These are phyloP conservation scores for Haliclystus octoradiatus DNA, from an alignment of 30 jellyfish, hydroid and myxozoan species.

Conservation along the genomic window DNA sequence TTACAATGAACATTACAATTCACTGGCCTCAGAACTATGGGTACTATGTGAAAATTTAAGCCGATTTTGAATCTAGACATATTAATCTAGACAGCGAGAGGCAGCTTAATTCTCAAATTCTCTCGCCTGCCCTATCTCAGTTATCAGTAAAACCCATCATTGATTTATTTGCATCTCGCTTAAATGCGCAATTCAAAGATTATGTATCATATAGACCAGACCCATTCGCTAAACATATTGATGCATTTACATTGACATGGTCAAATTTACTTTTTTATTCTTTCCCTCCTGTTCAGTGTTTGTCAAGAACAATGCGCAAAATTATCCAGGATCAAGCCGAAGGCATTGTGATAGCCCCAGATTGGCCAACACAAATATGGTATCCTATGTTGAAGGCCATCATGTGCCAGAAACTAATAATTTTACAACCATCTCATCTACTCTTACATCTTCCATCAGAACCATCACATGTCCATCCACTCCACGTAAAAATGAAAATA, in stretches of 20 bases:
- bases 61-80: background rate
- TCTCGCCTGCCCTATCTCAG: constrained; percentile 1
- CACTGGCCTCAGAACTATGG: no score
- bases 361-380: constrained; percentile 36
- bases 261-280: background rate
- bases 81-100: background rate
- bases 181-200: background rate
- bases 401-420: no score
- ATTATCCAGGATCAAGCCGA: constrained; percentile 12
- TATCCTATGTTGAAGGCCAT: constrained; percentile 20
- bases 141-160: background rate
- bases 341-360: constrained; percentile 10
- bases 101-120: background rate
- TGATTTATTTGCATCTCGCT: constrained; percentile 9
- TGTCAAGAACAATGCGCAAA: constrained; percentile 3
- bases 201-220: background rate
- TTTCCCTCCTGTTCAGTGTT: constrained; percentile 3
- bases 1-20: no score
- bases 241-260: constrained; percentile 6
- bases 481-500: constrained; percentile 10
- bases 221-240: background rate
- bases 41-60: background rate
- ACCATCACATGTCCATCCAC: constrained; percentile 13
- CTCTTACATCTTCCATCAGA: constrained; percentile 8
- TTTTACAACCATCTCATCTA: constrained; percentile 12